A percentile compares a stretch with the other conserved stretches of the same genome.
Evolutionary conservation across 2,797 vertebrate genomes (phyloP).

Genomic region (Epinephelus coioides): DNA sequence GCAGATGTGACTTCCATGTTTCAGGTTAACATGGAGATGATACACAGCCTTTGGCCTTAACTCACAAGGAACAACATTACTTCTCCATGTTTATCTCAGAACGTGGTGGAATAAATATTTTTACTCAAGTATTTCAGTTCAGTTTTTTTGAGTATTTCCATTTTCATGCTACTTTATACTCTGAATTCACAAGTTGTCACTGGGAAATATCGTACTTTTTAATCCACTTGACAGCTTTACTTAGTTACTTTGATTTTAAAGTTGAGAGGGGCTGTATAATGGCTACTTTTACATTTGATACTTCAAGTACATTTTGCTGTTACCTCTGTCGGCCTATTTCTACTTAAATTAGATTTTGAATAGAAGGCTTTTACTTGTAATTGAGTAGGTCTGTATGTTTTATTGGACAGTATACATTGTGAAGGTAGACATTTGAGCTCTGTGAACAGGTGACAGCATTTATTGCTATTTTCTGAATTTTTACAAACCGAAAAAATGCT

Average conservation of each 20-base stretch:
- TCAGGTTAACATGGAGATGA: slow-evolving; percentile 12
- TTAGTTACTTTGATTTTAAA: not conserved
- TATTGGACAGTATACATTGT: too few relatives aligned
- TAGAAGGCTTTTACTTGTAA: not conserved
- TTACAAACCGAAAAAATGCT: too few relatives aligned
- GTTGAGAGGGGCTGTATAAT: too few relatives aligned
- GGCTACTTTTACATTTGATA: too few relatives aligned
- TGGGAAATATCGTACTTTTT: not conserved
- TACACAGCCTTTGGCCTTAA: not conserved
- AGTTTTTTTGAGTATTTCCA: not conserved
- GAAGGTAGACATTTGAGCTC: too few relatives aligned
- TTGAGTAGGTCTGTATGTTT: too few relatives aligned
- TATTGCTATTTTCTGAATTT: too few relatives aligned
- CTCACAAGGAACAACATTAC: not conserved
- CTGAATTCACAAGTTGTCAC: not conserved
- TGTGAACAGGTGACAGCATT: too few relatives aligned
- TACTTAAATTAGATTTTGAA: not conserved
- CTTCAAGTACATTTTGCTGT: not conserved
- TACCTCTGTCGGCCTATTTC: not conserved
- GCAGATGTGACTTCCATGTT: slow-evolving; percentile 35
- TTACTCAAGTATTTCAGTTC: not conserved
- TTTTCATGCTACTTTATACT: not conserved
- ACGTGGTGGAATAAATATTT: not conserved
- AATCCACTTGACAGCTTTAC: not conserved
- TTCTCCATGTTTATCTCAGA: not conserved